A percentile compares a stretch with the other conserved stretches of the same genome.
Evolutionary conservation across 2,113 vertebrate genomes (phyloP).

Genomic region (Pygoscelis antarcticus): DNA sequence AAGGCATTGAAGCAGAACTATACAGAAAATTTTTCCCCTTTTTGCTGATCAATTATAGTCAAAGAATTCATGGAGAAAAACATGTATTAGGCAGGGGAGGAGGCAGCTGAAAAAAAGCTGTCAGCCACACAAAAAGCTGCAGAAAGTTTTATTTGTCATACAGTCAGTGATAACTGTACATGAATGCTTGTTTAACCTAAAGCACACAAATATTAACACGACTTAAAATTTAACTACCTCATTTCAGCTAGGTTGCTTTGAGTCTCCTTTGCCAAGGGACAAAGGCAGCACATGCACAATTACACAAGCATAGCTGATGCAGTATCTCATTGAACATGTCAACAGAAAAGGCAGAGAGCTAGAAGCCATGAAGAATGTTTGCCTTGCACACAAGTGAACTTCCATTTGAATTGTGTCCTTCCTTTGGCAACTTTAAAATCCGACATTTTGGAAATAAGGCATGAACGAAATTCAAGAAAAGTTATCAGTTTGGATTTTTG

Average conservation of each 20-base stretch:
- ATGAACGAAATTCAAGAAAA: background rate
- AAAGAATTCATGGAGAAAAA: background rate
- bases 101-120: background rate
- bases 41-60: background rate
- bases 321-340: background rate
- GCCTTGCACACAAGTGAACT: background rate
- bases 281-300: background rate
- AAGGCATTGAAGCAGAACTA: background rate
- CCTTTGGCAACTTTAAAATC: background rate
- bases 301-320: background rate
- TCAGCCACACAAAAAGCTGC: background rate
- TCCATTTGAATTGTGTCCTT: background rate
- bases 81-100: background rate
- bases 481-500: background rate
- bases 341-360: background rate
- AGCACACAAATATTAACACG: background rate
- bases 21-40: rapidly evolving
- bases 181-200: background rate
- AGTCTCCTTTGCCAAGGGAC: background rate
- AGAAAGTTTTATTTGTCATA: background rate
- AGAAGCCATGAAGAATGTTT: background rate
- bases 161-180: background rate
- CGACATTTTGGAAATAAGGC: background rate
- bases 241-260: background rate
- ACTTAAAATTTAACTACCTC: background rate